phyloP scores from a whole-genome alignment of 1,140 invertebrate species.

The Palaemon carinicauda region DNA sequence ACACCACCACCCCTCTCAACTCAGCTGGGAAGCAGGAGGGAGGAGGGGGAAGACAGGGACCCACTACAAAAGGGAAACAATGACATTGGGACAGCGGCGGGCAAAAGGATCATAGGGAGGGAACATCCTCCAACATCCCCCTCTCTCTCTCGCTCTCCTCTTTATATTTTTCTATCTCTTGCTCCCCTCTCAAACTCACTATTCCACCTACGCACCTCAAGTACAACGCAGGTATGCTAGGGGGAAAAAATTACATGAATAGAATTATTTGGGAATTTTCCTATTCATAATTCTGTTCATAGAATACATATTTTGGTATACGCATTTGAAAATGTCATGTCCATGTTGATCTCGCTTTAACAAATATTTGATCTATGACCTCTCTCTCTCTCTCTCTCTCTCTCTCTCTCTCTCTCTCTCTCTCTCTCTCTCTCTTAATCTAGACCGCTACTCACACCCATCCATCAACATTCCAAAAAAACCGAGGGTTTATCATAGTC shows the following conservation, averaged over 20 bases:
- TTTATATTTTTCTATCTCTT: too few species aligned
- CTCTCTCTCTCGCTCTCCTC: constrained; percentile 9
- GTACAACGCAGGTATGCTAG: not conserved
- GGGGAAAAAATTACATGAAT: too few species aligned
- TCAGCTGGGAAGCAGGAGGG: not conserved
- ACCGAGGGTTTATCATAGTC: not conserved
- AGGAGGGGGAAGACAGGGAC: not conserved
- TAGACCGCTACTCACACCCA: not conserved
- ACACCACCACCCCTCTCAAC: not conserved
- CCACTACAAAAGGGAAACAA: not conserved
- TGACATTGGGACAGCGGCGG: not conserved
- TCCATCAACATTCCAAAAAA: not conserved
- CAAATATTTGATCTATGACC: too few species aligned
- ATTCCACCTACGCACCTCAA: not conserved
- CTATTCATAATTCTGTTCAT: too few species aligned
- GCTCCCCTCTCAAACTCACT: not conserved
- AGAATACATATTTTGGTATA: too few species aligned
- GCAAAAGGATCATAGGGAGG: not conserved
- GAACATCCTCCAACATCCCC: not conserved
- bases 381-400: not conserved
- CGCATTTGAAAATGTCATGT: too few species aligned
- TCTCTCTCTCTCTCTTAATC: not conserved
- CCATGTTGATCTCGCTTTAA: too few species aligned
- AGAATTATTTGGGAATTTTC: too few species aligned
- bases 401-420: not conserved